Evolutionary conservation across 2,797 vertebrate species (phyloP), one percentile per base, ranked within the genome.

Genomic region (Alosa sapidissima): DNA sequence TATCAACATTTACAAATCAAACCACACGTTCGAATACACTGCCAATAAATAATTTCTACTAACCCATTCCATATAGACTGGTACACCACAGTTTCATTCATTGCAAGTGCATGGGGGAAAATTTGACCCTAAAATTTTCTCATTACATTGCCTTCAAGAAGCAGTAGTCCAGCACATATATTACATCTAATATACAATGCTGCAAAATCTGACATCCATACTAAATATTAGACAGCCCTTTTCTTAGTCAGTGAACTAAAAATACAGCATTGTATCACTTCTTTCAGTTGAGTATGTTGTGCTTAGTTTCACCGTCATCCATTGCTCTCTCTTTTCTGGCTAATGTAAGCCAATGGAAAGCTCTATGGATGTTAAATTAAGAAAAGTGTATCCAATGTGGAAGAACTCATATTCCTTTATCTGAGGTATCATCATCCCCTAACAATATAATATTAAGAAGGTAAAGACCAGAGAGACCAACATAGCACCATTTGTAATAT

Each of bases 31-130:
- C 85, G 90, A 89, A 86, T 89, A 90, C 88, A 85, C 87, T 91
- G 92, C 87, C 87, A 85, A 90, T 87, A 45, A 33, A 85, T 49
- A 83, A 13, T n/a, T 55, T 91, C 89, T 90, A 89, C 85, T 84
- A 84, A 91, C 87, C 91, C 84, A 89, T 86, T 90, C 88, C 55
- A 84, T 85, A 91, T 87, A 84, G 55, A 89, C 89, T 4, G 9
- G 14, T 60, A 75, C 33, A 49, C 13, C 33, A 75, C 68, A 75
- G 13, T 1, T 75, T 75, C 65, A 68, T 68, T 68, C 65, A 68
- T 68, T 33, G 10, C 28, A 68, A 33, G 10, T 68, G 41, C 41
- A n/a, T 51, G 60, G 68, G 68, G 14, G 2, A 36, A n/a, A 62
- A 11, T 47, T 49, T 49, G 55, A 68, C 48, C 55, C n/a, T 3